Conservation (phyloP, 2,888 invertebrate species). For the Orthosia gracilis region DNA sequence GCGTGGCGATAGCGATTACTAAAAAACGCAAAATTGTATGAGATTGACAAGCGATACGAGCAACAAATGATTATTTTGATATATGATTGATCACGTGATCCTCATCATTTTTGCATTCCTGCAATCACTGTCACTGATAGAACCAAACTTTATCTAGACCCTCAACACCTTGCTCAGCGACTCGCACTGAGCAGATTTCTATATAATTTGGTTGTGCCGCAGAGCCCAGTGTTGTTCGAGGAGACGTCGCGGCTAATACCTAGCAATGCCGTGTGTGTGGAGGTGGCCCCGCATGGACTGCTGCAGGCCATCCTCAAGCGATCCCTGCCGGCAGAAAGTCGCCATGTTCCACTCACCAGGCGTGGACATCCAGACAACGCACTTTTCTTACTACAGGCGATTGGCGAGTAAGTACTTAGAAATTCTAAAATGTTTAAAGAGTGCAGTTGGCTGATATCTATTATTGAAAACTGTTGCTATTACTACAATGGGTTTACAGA, state of each 20-base stretch:
- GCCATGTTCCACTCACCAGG: slow-evolving; percentile 94
- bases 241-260: slow-evolving; percentile 95
- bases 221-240: slow-evolving; percentile 94
- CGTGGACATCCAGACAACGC: slow-evolving; percentile 92
- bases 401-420: slow-evolving; percentile 80
- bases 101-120: too few relatives aligned
- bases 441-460: too few relatives aligned
- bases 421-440: neutral
- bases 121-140: too few relatives aligned
- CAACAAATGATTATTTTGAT: too few relatives aligned
- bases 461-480: too few relatives aligned
- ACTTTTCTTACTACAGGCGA: slow-evolving; percentile 88
- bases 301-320: slow-evolving; percentile 93
- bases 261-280: slow-evolving; percentile 95
- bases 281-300: slow-evolving; percentile 97
- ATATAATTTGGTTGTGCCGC: neutral
- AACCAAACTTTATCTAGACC: too few relatives aligned
- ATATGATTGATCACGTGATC: too few relatives aligned
- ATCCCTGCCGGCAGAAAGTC: slow-evolving; percentile 91
- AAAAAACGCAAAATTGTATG: too few relatives aligned
- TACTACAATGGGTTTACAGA: too few relatives aligned
- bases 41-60: too few relatives aligned
- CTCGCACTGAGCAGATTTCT: neutral
- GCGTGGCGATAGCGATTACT: too few relatives aligned
- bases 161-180: slow-evolving; percentile 70